Evolutionary conservation across 2,113 vertebrate genomes (phyloP), one percentile per base, ranked within the genome.

Genomic region (Solenodon paradoxus): DNA sequence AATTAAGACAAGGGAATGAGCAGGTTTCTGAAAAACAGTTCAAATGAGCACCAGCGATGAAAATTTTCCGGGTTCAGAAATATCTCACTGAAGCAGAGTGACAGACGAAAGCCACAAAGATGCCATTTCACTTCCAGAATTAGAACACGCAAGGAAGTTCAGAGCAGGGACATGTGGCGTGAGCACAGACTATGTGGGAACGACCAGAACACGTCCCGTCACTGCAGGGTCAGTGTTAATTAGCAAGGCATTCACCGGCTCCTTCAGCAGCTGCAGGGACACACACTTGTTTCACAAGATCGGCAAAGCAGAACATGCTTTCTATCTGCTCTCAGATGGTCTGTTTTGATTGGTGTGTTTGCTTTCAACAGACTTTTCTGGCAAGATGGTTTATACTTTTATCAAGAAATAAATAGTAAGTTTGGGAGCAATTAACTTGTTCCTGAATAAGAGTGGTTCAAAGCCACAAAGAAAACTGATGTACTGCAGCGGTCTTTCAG

Each of bases 391-490:
- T 96, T 96, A 2, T 64, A 90, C 81, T 78, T 88, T 69, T 77
- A 69, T 97, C 94, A 82, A 88, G 92, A 98, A 98, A 92, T 96
- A 97, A 97, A 90, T 96, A 96, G 97, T 97, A 97, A 97, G 74
- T 90, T 49, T 95, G 97, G 95, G 94, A 97, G 88, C 85, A 98
- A 98, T 86, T 98, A 98, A 97, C 77, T 96, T 87, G 92, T 95
- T 97, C 97, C 97, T 97, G 98, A 97, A 98, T 97, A 94, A 96
- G 95, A 94, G 93, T 96, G 95, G 97, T 95, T 97, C 97, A 97
- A 83, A 96, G 96, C 86, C 63, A 85, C 59, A 95, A 92, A 42
- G 84, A 96, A 83, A 95, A 95, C 75, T 81, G 35, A 80, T 95
- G 83, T 95, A 40, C 96, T 97, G 83, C 83, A 45, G 12, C 35